These are phyloP conservation scores for Ceratosolen solmsi DNA, from an alignment of 1,140 invertebrate genomes.

Conservation along the genomic window DNA sequence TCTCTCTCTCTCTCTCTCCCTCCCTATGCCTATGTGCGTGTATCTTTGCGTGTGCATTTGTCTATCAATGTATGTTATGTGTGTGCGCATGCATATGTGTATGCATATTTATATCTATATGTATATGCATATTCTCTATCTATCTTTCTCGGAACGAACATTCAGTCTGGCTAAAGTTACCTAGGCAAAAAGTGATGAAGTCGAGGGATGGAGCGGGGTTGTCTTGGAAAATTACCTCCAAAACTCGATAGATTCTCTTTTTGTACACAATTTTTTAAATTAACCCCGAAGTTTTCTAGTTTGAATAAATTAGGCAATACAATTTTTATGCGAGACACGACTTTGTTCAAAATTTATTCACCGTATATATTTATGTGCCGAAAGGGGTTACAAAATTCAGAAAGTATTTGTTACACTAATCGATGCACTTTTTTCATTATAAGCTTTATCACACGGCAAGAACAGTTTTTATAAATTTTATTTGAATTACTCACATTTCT, in stretches of 20 bases:
- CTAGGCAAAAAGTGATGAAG: conserved; percentile 18
- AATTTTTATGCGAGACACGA: conserved; percentile 35
- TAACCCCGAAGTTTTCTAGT: conserved; percentile 38
- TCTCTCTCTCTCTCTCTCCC: not conserved
- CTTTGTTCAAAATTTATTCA: too few species aligned
- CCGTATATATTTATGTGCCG: not conserved
- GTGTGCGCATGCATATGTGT: too few species aligned
- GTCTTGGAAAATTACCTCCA: conserved; percentile 33
- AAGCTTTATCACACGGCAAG: too few species aligned
- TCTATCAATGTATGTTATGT: too few species aligned
- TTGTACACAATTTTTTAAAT: conserved; percentile 38
- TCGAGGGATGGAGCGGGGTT: not conserved
- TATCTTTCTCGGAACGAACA: not conserved
- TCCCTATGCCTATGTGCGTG: not conserved
- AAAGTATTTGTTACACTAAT: too few species aligned
- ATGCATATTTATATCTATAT: too few species aligned
- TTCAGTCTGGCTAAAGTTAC: conserved; percentile 33
- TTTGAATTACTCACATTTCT: too few species aligned
- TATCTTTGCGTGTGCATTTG: too few species aligned
- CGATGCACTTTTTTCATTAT: too few species aligned
- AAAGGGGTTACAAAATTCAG: too few species aligned
- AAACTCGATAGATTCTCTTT: conserved; percentile 50
- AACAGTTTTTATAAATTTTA: too few species aligned
- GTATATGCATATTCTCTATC: too few species aligned
- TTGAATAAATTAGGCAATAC: conserved; percentile 43